phyloP scores from a whole-genome alignment of 2,113 vertebrate species.

The Leucoraja erinaceus region DNA sequence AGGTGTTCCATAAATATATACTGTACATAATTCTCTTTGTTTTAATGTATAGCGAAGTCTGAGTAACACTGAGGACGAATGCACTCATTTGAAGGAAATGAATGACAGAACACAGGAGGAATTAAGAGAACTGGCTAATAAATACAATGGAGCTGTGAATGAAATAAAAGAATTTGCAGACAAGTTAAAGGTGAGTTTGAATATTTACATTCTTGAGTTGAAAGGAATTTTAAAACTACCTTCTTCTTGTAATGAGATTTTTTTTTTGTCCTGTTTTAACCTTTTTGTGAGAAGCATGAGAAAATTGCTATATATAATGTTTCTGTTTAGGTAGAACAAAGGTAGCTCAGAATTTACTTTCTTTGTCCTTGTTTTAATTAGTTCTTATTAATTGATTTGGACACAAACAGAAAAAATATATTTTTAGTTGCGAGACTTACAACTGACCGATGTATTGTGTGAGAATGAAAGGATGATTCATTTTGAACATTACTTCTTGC shows the following conservation, averaged over 20 bases:
- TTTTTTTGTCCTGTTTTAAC: neutral
- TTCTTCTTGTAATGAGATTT: neutral
- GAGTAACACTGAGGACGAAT: constrained; percentile 97
- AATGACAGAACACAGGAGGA: constrained; percentile 91
- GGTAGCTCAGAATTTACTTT: neutral
- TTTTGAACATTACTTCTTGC: neutral
- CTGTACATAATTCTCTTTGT: neutral
- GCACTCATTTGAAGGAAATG: constrained; percentile 97
- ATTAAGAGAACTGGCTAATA: constrained; percentile 87
- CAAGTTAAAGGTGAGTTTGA: constrained; percentile 79
- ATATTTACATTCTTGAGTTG: neutral
- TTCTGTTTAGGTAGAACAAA: neutral
- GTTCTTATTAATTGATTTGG: neutral
- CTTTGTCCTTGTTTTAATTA: neutral
- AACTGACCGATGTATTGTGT: neutral
- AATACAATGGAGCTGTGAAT: constrained; percentile 93
- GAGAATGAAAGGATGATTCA: neutral
- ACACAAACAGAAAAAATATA: no score
- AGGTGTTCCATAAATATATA: neutral
- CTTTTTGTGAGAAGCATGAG: neutral
- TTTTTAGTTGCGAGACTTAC: neutral
- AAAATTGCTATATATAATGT: neutral
- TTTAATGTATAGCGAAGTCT: constrained; percentile 68
- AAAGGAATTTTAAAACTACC: neutral
- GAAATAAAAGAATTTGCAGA: constrained; percentile 95